Base-by-base conservation (phyloP, 2,888 invertebrate genomes). In the Rotaria magnacalcarata region DNA sequence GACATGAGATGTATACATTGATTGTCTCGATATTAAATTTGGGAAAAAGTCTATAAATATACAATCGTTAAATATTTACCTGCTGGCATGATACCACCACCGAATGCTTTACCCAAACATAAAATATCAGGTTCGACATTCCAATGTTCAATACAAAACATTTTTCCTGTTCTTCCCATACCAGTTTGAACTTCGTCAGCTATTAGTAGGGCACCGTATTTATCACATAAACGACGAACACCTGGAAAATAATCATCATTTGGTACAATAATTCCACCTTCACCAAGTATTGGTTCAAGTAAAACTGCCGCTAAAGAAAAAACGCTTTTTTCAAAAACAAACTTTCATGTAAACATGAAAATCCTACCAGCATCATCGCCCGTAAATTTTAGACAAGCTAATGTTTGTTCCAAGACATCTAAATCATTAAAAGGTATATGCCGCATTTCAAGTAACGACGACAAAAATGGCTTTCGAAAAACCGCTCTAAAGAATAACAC, bases 141-240 rank as follows among this genome's bases (percentile, higher is more conserved):
- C 80, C 80, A 80, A 47, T 80, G 80, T 47, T 80, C 80, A 24
- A 80, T 47, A n/a, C 80, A 80, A 47, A 80, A 80, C 80, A 80
- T 80, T n/a, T 47, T 80, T 80, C 80, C 80, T 47, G 80, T 80
- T 80, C 80, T 47, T 24, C 80, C 80, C 80, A 80, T 80, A 80
- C 80, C 80, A n/a, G 80, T 80, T 80, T 80, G 80, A 47, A 80
- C 80, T n/a, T 80, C 80, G 19, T 80, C 80, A 47, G n/a, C 80
- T 43, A 80, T 80, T 43, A 80, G 47, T 80, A 80, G n/a, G 47
- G 47, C 80, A 80, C 80, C 80, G 47, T 80, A 80, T 47, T 80
- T 80, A 24, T 43, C 47, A 47, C 80, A 80, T 47, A 80, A 47
- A 80, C 80, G 80, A n/a, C 80, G 43, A 80, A 80, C 80, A 80